Conservation (phyloP, 2,888 invertebrate species). For the Troglohyphantes excavatus region DNA sequence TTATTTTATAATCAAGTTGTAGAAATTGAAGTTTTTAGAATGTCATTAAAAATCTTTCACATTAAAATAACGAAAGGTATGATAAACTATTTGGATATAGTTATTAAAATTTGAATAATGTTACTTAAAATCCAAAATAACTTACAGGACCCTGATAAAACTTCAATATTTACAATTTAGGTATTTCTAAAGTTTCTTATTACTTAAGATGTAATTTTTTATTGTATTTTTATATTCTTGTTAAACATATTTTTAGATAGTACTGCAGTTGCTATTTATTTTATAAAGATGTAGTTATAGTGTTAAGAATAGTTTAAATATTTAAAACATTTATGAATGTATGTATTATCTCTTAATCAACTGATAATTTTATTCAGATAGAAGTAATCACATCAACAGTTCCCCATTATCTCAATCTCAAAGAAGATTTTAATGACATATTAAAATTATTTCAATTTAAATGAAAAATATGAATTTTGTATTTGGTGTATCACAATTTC, state of each 20-base stretch:
- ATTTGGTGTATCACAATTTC: not conserved
- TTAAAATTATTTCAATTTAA: not conserved
- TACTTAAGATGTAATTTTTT: not conserved
- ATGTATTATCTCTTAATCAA: not conserved
- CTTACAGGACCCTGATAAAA: too few species aligned
- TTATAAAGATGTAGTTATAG: not conserved
- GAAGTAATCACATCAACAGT: not conserved
- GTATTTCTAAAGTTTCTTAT: too few species aligned
- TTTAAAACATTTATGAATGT: not conserved
- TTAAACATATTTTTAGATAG: not conserved
- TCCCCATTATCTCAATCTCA: not conserved
- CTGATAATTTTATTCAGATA: not conserved
- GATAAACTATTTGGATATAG: too few species aligned
- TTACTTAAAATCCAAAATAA: not conserved
- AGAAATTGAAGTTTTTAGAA: not conserved
- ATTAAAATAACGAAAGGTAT: not conserved
- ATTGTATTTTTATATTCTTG: constrained; percentile 1
- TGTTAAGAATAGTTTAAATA: not conserved
- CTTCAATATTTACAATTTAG: too few species aligned
- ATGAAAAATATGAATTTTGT: not conserved
- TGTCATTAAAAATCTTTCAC: not conserved
- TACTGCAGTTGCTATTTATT: constrained; percentile 9
- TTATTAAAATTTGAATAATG: not conserved
- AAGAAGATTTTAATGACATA: too few species aligned
- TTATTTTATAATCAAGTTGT: too few species aligned